Base-by-base conservation (phyloP, 2,888 invertebrate species). In the Drosophila mettleri region DNA sequence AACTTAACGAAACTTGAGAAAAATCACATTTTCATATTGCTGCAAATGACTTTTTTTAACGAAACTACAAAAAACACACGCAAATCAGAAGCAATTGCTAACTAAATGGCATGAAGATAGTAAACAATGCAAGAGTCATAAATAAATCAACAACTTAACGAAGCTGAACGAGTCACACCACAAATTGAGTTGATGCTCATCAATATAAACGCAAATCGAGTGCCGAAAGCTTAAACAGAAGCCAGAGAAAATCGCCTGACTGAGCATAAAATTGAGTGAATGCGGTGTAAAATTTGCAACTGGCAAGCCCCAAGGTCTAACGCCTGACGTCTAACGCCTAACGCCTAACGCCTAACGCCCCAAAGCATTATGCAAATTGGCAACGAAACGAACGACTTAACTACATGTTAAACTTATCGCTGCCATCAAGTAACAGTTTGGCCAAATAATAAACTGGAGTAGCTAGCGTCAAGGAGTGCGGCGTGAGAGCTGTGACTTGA, bases 301-400 rank as follows among this genome's bases (percentile, higher is more conserved):
- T 33, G 29, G 18, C 53, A 51, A 55, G 49, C 5, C 9, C 51
- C 24, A n/a, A n/a, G n/a, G n/a, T n/a, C 22, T 14, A 46, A 59
- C 65, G 48, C 60, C 51, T 10, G 31, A 59, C 65, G 48, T 58
- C 51, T 10, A 58, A 65, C 66, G 22, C 2, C 45, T 27, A 45
- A 58, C 64, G 43, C 64, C 52, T 10, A 54, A 72, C 18, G 38
- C 22, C 54, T 18, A 53, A 60, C 55, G 53, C 48, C 43, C 45
- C 36, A 54, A 45, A 70, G 6, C 69, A 78, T 85, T 85, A 85
- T 83, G 83, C 69, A 83, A 78, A 85, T 85, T 74, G 80, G 69
- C 73, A 69, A 60, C 46, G 63, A 70, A 73, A 80, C 69, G 62
- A 80, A 80, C 72, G 62, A 78, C 71, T 71, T 67, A 80, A 79